A percentile compares a stretch with the other conserved stretches of the same genome.
Evolutionary conservation across 2,113 vertebrate genomes (phyloP).

Genomic region (Montifringilla adamsi): DNA sequence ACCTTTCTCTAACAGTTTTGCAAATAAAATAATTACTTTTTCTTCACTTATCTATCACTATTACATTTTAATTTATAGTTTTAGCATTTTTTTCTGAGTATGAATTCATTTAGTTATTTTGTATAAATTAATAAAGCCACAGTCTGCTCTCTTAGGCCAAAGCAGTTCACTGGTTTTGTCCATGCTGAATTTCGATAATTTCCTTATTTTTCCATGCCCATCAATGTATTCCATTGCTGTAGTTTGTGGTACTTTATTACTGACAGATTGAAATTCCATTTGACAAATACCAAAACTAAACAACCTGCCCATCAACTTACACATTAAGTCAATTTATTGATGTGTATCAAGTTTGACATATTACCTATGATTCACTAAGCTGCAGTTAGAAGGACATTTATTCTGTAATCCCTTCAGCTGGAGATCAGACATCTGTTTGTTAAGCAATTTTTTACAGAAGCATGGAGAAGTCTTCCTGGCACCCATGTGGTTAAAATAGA

Average conservation of each 20-base stretch:
- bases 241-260: background rate
- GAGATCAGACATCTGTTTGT: constrained; percentile 41
- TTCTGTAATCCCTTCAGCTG: constrained; percentile 19
- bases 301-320: background rate
- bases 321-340: background rate
- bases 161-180: background rate
- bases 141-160: background rate
- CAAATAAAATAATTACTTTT: background rate
- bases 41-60: background rate
- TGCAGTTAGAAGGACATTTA: background rate
- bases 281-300: background rate
- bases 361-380: constrained; percentile 1
- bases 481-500: constrained; percentile 19
- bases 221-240: background rate
- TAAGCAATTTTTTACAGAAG: constrained; percentile 3
- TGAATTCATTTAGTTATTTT: background rate
- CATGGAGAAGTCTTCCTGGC: background rate
- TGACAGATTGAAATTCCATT: background rate
- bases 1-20: background rate
- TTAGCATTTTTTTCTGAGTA: background rate
- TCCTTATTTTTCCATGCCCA: background rate
- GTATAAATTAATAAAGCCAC: background rate
- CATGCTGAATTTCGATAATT: background rate
- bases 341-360: background rate
- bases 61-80: background rate